Evolutionary conservation across 2,113 vertebrate species (phyloP).

Genomic region (Thunnus maccoyii): DNA sequence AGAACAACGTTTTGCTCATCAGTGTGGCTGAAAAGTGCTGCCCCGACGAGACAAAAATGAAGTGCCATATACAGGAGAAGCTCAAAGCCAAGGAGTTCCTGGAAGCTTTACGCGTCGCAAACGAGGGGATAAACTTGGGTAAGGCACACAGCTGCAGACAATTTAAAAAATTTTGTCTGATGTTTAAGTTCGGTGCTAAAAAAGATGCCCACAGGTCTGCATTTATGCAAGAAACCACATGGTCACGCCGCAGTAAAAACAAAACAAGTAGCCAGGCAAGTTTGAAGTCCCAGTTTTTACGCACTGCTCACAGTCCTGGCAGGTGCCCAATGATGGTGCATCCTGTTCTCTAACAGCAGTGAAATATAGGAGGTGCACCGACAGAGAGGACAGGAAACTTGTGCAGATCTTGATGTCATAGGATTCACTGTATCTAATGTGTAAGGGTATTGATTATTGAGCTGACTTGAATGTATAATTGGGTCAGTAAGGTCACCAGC

Average conservation of each 20-base stretch:
- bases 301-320: conserved; percentile 18
- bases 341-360: not conserved
- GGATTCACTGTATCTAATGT: not conserved
- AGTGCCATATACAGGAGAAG: conserved; percentile 75
- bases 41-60: conserved; percentile 74
- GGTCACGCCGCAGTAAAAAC: not conserved
- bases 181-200: not conserved
- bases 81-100: conserved; percentile 78
- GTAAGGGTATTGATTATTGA: not conserved
- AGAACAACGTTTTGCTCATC: conserved; percentile 87
- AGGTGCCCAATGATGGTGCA: not conserved
- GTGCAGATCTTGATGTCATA: not conserved
- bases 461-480: conserved; percentile 6
- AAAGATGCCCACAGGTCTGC: not conserved
- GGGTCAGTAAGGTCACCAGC: conserved; percentile 25
- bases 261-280: not conserved
- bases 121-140: conserved; percentile 85
- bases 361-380: not conserved
- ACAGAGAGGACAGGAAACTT: not conserved
- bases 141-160: conserved; percentile 37
- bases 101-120: conserved; percentile 83
- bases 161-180: not conserved
- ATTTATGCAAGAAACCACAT: not conserved
- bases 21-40: conserved; percentile 87
- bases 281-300: conserved; percentile 19